phyloP scores from a whole-genome alignment of 1,140 invertebrate genomes.

The Danaus melanippus region DNA sequence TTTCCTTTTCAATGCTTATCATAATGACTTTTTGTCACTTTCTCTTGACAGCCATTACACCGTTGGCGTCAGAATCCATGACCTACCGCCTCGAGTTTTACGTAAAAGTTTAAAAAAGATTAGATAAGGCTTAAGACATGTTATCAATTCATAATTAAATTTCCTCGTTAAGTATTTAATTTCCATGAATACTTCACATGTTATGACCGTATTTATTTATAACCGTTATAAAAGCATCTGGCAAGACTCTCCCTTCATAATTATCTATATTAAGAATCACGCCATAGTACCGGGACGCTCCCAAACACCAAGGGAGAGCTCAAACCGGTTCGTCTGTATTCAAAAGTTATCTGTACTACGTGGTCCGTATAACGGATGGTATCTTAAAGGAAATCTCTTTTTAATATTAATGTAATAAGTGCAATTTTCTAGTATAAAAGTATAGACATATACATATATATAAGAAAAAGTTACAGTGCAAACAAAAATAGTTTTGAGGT shows the following conservation, averaged over 20 bases:
- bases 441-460: too few relatives aligned
- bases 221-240: conserved; percentile 1
- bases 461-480: too few relatives aligned
- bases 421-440: too few relatives aligned
- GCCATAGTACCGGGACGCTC: conserved; percentile 39
- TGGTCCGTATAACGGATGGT: background rate
- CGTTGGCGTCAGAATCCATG: conserved; percentile 22
- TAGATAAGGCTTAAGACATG: conserved; percentile 12
- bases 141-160: too few relatives aligned
- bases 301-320: conserved; percentile 18
- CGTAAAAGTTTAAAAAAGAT: conserved; percentile 11
- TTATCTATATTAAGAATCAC: conserved; percentile 46
- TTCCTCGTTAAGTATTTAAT: too few relatives aligned
- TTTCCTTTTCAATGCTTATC: conserved; percentile 23
- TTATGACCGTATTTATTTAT: too few relatives aligned
- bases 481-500: conserved; percentile 25
- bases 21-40: conserved; percentile 27
- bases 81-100: conserved; percentile 22
- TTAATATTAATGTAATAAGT: too few relatives aligned
- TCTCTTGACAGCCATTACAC: conserved; percentile 22
- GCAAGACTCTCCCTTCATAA: conserved; percentile 12
- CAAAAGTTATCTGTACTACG: background rate
- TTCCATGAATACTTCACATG: too few relatives aligned
- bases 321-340: conserved; percentile 19
- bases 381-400: conserved; percentile 1